Conservation (phyloP, 2,888 invertebrate species). For the Ectobius pallidus region DNA sequence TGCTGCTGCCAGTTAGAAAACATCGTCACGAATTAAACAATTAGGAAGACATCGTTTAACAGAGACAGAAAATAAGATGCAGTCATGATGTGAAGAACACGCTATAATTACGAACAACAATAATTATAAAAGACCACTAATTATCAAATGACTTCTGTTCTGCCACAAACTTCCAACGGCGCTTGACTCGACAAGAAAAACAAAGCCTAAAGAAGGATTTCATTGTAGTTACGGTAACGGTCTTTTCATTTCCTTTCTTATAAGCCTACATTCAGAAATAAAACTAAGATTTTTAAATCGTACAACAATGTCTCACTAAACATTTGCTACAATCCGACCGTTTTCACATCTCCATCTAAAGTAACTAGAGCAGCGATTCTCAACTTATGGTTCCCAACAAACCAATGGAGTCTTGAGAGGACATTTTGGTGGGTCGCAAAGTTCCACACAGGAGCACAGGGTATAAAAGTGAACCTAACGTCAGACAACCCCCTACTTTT, state of each 20-base stretch:
- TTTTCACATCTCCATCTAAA: too few relatives aligned
- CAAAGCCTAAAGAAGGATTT: constrained; percentile 4
- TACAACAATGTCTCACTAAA: too few relatives aligned
- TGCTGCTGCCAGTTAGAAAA: background rate
- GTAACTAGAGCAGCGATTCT: too few relatives aligned
- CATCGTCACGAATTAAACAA: constrained; percentile 14
- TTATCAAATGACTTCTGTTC: constrained; percentile 19
- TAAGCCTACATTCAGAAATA: too few relatives aligned
- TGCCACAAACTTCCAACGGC: constrained; percentile 13
- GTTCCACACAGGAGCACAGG: too few relatives aligned
- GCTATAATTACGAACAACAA: constrained; percentile 21
- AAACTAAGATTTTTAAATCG: too few relatives aligned
- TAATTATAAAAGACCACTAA: constrained; percentile 25
- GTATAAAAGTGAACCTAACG: too few relatives aligned
- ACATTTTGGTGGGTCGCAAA: too few relatives aligned
- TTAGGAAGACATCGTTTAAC: constrained; percentile 17
- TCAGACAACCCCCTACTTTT: too few relatives aligned
- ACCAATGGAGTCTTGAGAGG: too few relatives aligned
- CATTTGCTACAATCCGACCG: too few relatives aligned
- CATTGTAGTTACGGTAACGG: constrained; percentile 2
- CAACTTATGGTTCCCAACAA: too few relatives aligned
- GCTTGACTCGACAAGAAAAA: constrained; percentile 11
- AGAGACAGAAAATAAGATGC: background rate
- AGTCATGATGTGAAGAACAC: background rate
- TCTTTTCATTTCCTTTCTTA: constrained; percentile 11